Evolutionary conservation across 2,113 vertebrate species (phyloP), one percentile per base, ranked within the genome.

Genomic region (Cyprinodon variegatus): DNA sequence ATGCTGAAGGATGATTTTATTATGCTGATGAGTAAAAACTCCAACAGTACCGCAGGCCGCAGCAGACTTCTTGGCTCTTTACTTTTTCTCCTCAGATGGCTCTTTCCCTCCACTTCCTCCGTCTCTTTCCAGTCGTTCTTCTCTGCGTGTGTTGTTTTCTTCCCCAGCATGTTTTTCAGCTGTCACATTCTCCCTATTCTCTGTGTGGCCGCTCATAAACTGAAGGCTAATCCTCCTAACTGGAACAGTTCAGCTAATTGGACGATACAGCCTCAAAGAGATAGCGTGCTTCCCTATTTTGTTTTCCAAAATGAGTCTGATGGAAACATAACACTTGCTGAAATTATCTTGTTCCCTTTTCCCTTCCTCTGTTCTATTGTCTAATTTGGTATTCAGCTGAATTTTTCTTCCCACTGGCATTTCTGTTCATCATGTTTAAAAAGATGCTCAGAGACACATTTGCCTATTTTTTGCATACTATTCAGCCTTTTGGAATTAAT

Each of bases 171-270:
- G 20, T 45, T 13, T 45, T 76, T 70, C 38, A 68, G 3, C 81
- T 41, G 61, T 72, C 72, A 64, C 45, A 10, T 13, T 45, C 64
- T 65, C 72, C n/a, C 59, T 11, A n/a, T 64, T 76, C 71, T 65
- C 10, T 73, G 48, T 63, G 68, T 60, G 46, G 43, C 76, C 53
- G 41, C 68, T 45, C 65, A 73, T 66, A 76, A 77, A 36, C 72
- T 66, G 82, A 43, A 63, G 73, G 74, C 61, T 88, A 82, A 88
- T 86, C 84, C 79, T 74, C 60, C 76, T 86, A 86, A 88, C 81
- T 83, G 86, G 88, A 92, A 83, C 82, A 82, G 69, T 77, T 79
- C 76, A 63, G 74, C 57, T 88, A 88, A 88, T 84, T 87, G 78
- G 83, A 81, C 76, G 65, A 65, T 74, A 79, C 71, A 36, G 71